These are phyloP conservation scores for Platycercus adscitus DNA, from an alignment of 2,113 vertebrate genomes.

Conservation along the genomic window DNA sequence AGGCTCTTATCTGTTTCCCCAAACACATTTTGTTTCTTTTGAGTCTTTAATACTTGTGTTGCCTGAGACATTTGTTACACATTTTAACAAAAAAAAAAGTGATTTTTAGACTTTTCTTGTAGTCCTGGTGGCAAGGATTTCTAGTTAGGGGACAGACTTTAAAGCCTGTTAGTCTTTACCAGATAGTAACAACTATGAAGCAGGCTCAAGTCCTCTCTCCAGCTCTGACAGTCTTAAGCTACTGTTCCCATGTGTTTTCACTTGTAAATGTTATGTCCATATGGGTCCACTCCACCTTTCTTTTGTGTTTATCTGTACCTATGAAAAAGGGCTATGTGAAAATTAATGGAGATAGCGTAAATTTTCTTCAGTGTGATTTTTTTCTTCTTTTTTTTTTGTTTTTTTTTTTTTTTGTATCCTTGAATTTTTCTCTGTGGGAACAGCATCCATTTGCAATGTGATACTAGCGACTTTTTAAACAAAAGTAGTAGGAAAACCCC, in stretches of 20 bases:
- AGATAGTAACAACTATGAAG: not conserved
- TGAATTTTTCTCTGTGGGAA: not conserved
- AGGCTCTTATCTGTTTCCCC: conserved; percentile 69
- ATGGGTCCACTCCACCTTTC: not conserved
- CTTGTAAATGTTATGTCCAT: not conserved
- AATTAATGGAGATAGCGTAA: not conserved
- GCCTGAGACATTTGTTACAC: not conserved
- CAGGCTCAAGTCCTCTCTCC: not conserved
- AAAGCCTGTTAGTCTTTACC: not conserved
- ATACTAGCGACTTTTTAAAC: not conserved
- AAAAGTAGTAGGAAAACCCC: not conserved
- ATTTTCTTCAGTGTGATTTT: not conserved
- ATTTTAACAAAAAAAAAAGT: not conserved
- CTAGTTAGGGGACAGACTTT: not conserved
- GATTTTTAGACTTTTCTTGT: not conserved
- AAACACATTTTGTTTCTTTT: conserved; percentile 46
- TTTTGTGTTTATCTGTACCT: not conserved
- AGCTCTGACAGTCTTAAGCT: not conserved
- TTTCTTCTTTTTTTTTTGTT: not conserved
- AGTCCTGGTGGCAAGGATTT: not conserved
- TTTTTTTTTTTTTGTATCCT: not conserved
- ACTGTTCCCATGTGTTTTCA: not conserved
- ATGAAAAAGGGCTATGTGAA: not conserved
- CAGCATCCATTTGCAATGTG: not conserved
- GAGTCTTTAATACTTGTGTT: not conserved